phyloP scores from a whole-genome alignment of 1,140 invertebrate species.

The Propsilocerus akamusi region DNA sequence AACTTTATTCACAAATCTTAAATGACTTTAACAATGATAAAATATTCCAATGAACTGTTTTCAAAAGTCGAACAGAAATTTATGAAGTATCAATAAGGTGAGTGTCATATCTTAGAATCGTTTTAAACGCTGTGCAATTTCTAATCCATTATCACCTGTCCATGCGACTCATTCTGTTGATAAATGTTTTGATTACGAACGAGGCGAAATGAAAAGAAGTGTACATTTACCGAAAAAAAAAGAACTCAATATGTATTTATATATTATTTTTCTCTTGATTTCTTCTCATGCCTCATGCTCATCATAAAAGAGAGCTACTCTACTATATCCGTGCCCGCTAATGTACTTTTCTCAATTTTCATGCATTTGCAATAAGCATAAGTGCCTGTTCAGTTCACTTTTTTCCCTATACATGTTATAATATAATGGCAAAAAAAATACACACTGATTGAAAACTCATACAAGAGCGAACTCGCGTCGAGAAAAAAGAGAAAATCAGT shows the following conservation, averaged over 20 bases:
- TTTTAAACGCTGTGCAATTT: no score
- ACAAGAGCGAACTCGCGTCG: no score
- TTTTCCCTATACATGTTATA: no score
- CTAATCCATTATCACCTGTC: slow-evolving; percentile 2
- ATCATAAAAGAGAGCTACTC: background rate
- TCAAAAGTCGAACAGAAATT: background rate
- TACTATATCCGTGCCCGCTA: background rate
- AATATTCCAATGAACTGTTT: background rate
- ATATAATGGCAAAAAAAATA: no score
- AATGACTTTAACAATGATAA: background rate
- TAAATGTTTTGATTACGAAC: slow-evolving; percentile 3
- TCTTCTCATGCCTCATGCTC: slow-evolving; percentile 3
- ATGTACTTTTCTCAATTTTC: slow-evolving; percentile 3
- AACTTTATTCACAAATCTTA: background rate
- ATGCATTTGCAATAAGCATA: no score
- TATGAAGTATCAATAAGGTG: no score
- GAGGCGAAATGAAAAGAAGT: background rate
- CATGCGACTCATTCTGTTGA: background rate
- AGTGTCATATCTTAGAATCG: no score
- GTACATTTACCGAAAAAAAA: no score
- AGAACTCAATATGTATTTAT: slow-evolving; percentile 1
- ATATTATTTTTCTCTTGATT: slow-evolving; percentile 2
- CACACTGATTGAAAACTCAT: no score
- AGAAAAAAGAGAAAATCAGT: background rate
- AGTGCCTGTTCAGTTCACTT: no score